Evolutionary conservation across 2,888 invertebrate species (phyloP).

Genomic region (Torymus aiolomorphi): DNA sequence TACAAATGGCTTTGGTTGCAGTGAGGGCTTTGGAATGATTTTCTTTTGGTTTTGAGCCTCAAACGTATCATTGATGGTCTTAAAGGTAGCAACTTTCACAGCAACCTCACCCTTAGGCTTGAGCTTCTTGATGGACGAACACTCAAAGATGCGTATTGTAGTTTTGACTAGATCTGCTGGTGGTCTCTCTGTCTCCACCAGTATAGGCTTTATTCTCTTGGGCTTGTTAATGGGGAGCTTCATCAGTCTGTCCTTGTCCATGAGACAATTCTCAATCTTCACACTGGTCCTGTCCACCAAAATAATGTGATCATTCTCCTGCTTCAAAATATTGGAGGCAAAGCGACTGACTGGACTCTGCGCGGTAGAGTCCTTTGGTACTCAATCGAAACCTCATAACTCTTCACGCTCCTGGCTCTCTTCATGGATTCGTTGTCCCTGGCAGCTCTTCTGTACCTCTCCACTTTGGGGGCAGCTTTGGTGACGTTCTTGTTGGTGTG

Average conservation of each 20-base stretch:
- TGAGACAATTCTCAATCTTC: conserved; percentile 71
- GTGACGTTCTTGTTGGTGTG: conserved; percentile 65
- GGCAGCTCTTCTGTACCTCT: conserved; percentile 78
- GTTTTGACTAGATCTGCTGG: conserved; percentile 93
- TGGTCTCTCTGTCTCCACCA: conserved; percentile 87
- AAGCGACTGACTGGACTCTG: conserved; percentile 45
- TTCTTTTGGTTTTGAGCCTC: conserved; percentile 75
- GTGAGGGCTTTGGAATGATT: conserved; percentile 75
- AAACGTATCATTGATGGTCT: conserved; percentile 80
- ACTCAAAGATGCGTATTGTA: conserved; percentile 89
- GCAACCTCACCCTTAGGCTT: conserved; percentile 79
- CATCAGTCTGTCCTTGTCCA: conserved; percentile 73
- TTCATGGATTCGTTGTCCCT: conserved; percentile 83
- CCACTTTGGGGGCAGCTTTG: conserved; percentile 62
- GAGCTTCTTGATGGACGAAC: conserved; percentile 73
- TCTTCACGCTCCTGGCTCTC: conserved; percentile 91
- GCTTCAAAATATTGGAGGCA: conserved; percentile 57
- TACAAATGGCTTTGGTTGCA: conserved; percentile 76
- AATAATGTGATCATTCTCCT: conserved; percentile 77
- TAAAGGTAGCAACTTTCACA: conserved; percentile 81
- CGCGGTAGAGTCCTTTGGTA: conserved; percentile 47
- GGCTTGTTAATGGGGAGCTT: conserved; percentile 76
- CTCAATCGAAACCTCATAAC: conserved; percentile 81
- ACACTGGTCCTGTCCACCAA: conserved; percentile 72
- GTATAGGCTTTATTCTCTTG: conserved; percentile 80